These are phyloP conservation scores for Hirtodrosophila duncani DNA, from an alignment of 2,888 invertebrate species.

Conservation along the genomic window DNA sequence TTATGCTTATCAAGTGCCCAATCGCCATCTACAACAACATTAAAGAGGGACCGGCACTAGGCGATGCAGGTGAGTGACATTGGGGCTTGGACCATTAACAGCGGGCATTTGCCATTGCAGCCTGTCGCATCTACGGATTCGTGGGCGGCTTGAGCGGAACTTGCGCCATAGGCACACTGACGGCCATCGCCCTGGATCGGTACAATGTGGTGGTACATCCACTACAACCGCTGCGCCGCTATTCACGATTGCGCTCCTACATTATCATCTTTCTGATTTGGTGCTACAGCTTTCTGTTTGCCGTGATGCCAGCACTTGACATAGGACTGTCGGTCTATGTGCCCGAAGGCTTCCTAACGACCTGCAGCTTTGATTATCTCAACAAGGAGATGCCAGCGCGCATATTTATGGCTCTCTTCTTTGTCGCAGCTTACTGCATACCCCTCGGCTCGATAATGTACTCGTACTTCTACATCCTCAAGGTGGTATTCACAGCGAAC, in stretches of 20 bases:
- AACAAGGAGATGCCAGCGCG: constrained; percentile 82
- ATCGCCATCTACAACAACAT: constrained; percentile 87
- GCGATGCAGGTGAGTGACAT: constrained; percentile 82
- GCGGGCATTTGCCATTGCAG: constrained; percentile 79
- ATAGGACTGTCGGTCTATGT: constrained; percentile 87
- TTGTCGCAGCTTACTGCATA: constrained; percentile 86
- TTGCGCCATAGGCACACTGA: constrained; percentile 88
- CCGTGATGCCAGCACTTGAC: constrained; percentile 83
- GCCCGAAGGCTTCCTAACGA: constrained; percentile 90
- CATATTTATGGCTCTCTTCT: constrained; percentile 86
- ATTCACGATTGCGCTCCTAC: constrained; percentile 82
- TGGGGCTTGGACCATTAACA: not conserved
- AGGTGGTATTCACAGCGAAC: constrained; percentile 81
- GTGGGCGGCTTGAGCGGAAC: constrained; percentile 89
- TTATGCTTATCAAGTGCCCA: constrained; percentile 86
- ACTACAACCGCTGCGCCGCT: constrained; percentile 83
- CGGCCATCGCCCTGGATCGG: constrained; percentile 89
- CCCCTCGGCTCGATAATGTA: constrained; percentile 85
- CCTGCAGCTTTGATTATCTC: constrained; percentile 92
- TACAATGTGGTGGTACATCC: constrained; percentile 90
- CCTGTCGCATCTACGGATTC: constrained; percentile 88
- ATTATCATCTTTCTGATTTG: constrained; percentile 82
- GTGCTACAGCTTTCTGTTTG: constrained; percentile 85
- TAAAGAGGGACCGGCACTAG: constrained; percentile 85
- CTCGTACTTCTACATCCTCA: constrained; percentile 86